phyloP scores from a whole-genome alignment of 2,888 invertebrate species.

The Busseola fusca region DNA sequence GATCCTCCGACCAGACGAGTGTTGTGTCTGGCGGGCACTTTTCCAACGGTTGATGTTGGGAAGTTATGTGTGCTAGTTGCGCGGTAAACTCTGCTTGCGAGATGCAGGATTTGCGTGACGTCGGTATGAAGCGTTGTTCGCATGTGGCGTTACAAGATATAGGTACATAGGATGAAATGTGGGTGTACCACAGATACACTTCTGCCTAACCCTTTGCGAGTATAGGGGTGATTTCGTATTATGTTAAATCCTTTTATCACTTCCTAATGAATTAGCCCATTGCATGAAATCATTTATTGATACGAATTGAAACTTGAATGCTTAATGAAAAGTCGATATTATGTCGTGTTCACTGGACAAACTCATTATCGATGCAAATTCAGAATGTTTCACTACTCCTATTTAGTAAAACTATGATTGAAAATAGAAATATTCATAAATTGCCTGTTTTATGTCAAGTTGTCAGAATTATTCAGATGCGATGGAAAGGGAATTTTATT shows the following conservation, averaged over 20 bases:
- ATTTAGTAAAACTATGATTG: slow-evolving; percentile 21
- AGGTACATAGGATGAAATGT: neutral
- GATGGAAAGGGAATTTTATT: neutral
- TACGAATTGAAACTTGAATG: slow-evolving; percentile 34
- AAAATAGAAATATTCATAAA: slow-evolving; percentile 27
- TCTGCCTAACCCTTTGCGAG: too few relatives aligned
- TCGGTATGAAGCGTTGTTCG: too few relatives aligned
- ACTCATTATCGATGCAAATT: slow-evolving; percentile 44
- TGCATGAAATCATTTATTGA: slow-evolving; percentile 8
- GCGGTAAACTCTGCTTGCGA: too few relatives aligned
- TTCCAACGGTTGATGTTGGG: too few relatives aligned
- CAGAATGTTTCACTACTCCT: slow-evolving; percentile 13
- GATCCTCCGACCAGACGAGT: too few relatives aligned
- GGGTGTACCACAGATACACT: neutral
- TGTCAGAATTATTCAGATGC: slow-evolving; percentile 3
- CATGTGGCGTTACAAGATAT: too few relatives aligned
- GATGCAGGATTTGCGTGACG: too few relatives aligned
- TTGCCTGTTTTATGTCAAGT: neutral
- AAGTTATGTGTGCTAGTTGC: too few relatives aligned
- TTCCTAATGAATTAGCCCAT: slow-evolving; percentile 1
- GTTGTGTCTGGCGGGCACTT: too few relatives aligned
- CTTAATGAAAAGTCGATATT: slow-evolving; percentile 39
- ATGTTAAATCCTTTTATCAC: too few relatives aligned
- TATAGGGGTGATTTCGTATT: too few relatives aligned
- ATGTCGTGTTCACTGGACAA: slow-evolving; percentile 31